These are phyloP conservation scores for Chironomus striatipennis DNA, from an alignment of 1,140 invertebrate species.

Conservation along the genomic window DNA sequence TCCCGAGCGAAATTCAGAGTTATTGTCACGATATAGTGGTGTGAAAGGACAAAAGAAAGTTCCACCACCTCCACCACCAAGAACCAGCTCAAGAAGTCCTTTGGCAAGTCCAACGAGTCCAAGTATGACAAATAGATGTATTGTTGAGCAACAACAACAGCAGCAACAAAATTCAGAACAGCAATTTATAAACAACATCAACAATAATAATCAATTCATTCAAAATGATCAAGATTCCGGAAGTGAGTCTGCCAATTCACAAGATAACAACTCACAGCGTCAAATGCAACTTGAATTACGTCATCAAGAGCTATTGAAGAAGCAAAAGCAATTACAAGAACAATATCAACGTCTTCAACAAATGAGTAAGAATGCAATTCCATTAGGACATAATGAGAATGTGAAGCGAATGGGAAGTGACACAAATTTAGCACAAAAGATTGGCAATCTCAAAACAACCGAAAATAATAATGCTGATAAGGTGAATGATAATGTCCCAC, in stretches of 20 bases:
- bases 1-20: constrained; percentile 65
- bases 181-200: constrained; percentile 24
- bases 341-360: constrained; percentile 80
- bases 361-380: constrained; percentile 62
- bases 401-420: constrained; percentile 85
- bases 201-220: constrained; percentile 21
- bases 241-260: constrained; percentile 67
- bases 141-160: constrained; percentile 33
- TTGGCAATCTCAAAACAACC: constrained; percentile 61
- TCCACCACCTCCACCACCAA: constrained; percentile 76
- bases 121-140: constrained; percentile 46
- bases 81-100: constrained; percentile 72
- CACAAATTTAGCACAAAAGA: constrained; percentile 76
- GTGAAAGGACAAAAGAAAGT: constrained; percentile 47
- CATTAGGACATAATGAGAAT: constrained; percentile 50
- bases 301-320: constrained; percentile 75
- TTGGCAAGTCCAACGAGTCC: constrained; percentile 68
- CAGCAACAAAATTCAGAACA: constrained; percentile 26
- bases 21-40: constrained; percentile 53
- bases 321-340: constrained; percentile 78
- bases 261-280: constrained; percentile 50
- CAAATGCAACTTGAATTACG: constrained; percentile 72
- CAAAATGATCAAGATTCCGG: constrained; percentile 27
- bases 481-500: constrained; percentile 29
- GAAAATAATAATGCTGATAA: constrained; percentile 48